Conservation (phyloP, 2,888 invertebrate genomes). For the Cosmia pyralina region DNA sequence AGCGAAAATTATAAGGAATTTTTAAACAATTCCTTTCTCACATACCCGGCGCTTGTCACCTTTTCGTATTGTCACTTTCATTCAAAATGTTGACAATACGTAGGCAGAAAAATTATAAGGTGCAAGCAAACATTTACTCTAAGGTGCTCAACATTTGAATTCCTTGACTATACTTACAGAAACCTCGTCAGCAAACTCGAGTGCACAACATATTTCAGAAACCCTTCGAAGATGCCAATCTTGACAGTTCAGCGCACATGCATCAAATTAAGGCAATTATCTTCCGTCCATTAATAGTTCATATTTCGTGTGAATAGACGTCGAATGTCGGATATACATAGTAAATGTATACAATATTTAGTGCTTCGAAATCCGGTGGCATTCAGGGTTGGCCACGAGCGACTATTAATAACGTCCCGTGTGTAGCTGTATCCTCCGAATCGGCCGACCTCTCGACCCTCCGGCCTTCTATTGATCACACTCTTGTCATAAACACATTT, state of each 20-base stretch:
- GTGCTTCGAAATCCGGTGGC: slow-evolving; percentile 70
- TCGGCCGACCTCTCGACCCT: slow-evolving; percentile 76
- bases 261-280: slow-evolving; percentile 56
- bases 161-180: neutral
- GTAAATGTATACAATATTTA: slow-evolving; percentile 77
- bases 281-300: slow-evolving; percentile 54
- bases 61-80: neutral
- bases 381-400: slow-evolving; percentile 75
- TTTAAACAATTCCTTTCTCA: neutral
- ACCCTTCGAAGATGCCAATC: slow-evolving; percentile 25
- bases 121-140: too few species aligned
- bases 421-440: slow-evolving; percentile 74
- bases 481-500: slow-evolving; percentile 86
- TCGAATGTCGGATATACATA: slow-evolving; percentile 64
- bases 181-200: slow-evolving; percentile 11
- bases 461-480: slow-evolving; percentile 82
- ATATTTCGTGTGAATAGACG: slow-evolving; percentile 56
- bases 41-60: neutral
- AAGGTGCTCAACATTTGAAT: neutral
- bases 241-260: slow-evolving; percentile 36
- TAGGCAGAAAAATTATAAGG: too few species aligned
- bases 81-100: neutral
- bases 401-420: slow-evolving; percentile 81
- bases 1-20: neutral
- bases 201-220: slow-evolving; percentile 18